phyloP scores from a whole-genome alignment of 1,140 invertebrate species.

The Nymphalis io region DNA sequence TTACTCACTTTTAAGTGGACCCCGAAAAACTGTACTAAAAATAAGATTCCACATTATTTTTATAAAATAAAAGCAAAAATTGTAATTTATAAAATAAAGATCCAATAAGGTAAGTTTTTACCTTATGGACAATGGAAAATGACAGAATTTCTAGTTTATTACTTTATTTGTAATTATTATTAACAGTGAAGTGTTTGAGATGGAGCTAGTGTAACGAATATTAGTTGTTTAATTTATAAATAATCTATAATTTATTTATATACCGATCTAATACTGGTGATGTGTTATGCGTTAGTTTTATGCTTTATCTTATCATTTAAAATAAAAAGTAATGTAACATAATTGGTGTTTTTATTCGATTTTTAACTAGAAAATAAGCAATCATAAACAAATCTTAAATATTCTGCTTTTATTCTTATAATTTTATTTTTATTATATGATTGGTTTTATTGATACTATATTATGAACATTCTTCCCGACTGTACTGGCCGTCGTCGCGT shows the following conservation, averaged over 20 bases:
- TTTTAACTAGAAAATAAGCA: background rate
- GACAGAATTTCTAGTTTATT: background rate
- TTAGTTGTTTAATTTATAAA: slow-evolving; percentile 10
- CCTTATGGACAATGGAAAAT: background rate
- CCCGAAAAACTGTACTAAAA: background rate
- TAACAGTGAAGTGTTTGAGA: slow-evolving; percentile 19
- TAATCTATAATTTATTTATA: background rate
- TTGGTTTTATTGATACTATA: no score
- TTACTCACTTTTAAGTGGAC: background rate
- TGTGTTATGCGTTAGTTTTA: slow-evolving; percentile 5
- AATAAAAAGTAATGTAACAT: slow-evolving; percentile 22
- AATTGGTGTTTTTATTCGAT: slow-evolving; percentile 13
- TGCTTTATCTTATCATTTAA: slow-evolving; percentile 15
- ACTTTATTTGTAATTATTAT: background rate
- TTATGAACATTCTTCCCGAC: no score
- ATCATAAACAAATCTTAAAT: no score
- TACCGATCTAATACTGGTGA: slow-evolving; percentile 1
- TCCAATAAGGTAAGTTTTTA: no score
- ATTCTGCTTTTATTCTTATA: no score
- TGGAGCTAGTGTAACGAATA: slow-evolving; percentile 13
- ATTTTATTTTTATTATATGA: no score
- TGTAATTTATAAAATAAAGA: background rate
- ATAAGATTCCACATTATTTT: slow-evolving; percentile 6
- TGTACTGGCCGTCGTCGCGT: no score
- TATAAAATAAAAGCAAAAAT: background rate